Evolutionary conservation across 2,113 vertebrate genomes (phyloP).

Genomic region (Heterochromis multidens): DNA sequence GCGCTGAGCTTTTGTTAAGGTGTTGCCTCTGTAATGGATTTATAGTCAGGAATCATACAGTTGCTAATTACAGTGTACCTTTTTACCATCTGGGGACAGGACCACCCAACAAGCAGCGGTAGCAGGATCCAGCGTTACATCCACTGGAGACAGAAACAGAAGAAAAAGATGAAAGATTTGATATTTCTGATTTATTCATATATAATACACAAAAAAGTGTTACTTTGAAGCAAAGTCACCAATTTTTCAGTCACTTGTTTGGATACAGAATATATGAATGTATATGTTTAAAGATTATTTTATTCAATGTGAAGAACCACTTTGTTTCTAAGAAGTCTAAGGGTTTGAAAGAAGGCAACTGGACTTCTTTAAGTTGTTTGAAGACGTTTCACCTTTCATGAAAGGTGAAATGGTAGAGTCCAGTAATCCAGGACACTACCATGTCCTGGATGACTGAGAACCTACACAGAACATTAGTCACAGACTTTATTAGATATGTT

Average conservation of each 20-base stretch:
- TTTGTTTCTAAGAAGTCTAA: too few relatives aligned
- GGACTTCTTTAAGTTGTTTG: too few relatives aligned
- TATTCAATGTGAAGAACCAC: background rate
- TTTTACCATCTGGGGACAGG: constrained; percentile 56
- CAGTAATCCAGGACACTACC: too few relatives aligned
- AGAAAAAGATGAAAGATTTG: background rate
- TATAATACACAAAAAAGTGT: background rate
- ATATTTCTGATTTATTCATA: background rate
- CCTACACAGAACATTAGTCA: background rate
- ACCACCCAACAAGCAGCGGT: constrained; percentile 61
- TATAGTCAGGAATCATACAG: background rate
- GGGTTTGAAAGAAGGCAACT: too few relatives aligned
- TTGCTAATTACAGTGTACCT: background rate
- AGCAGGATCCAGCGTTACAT: constrained; percentile 55
- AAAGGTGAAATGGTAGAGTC: too few relatives aligned
- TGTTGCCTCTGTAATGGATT: background rate
- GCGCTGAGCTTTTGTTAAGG: background rate
- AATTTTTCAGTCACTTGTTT: background rate
- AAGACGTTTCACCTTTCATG: too few relatives aligned
- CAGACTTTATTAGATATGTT: background rate
- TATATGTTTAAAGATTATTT: background rate
- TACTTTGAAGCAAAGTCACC: background rate
- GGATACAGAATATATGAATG: background rate
- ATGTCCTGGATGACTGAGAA: too few relatives aligned
- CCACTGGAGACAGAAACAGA: constrained; percentile 22